phyloP scores from a whole-genome alignment of 2,797 vertebrate genomes.

The Adrianichthys oophorus region DNA sequence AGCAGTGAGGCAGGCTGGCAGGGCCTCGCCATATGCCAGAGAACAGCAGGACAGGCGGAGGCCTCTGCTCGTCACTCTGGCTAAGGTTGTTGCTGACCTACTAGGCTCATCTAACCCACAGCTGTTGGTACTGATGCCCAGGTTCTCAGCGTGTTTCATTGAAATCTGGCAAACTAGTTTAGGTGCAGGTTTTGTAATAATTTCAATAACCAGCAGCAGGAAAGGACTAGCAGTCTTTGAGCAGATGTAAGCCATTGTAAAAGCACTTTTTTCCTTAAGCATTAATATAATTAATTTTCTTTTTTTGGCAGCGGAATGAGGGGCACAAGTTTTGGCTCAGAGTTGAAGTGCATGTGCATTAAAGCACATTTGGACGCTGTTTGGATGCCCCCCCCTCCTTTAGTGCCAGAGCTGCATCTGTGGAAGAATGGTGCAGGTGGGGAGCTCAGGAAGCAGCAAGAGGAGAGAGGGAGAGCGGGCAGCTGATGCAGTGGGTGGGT shows the following conservation, averaged over 20 bases:
- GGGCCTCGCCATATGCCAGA: conserved; percentile 70
- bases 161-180: conserved; percentile 26
- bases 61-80: conserved; percentile 63
- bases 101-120: conserved; percentile 61
- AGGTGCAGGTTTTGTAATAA: conserved; percentile 40
- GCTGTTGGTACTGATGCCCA: conserved; percentile 32
- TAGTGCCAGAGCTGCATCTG: conserved; percentile 72
- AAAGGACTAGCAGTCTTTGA: conserved; percentile 35
- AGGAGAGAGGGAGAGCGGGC: conserved; percentile 49
- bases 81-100: conserved; percentile 64
- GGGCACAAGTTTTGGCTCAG: conserved; percentile 57
- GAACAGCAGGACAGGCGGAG: conserved; percentile 72
- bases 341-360: conserved; percentile 34
- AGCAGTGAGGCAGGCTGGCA: conserved; percentile 64
- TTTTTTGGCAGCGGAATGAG: conserved; percentile 36
- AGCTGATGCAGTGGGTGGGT: conserved; percentile 38
- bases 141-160: conserved; percentile 22
- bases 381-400: conserved; percentile 29
- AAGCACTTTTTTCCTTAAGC: conserved; percentile 15
- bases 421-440: conserved; percentile 72
- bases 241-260: conserved; percentile 48
- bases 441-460: conserved; percentile 62
- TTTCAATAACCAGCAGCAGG: conserved; percentile 47
- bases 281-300: conserved; percentile 29
- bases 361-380: conserved; percentile 54